Base-by-base conservation (phyloP, 1,140 invertebrate genomes). In the Lordiphosa mommai region DNA sequence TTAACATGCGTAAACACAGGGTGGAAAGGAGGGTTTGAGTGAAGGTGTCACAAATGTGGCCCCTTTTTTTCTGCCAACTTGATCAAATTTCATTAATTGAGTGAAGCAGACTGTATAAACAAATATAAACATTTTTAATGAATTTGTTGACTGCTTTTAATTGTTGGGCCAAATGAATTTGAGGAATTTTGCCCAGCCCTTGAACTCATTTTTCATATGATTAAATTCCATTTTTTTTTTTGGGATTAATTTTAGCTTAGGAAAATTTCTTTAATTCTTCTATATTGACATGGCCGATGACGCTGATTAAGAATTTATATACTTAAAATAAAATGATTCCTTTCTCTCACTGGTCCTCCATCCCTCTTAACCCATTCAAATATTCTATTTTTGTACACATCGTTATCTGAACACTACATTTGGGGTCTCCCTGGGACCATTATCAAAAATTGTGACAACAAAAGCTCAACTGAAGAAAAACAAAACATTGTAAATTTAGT, bases 51-150 rank as follows among this genome's bases (percentile, higher is more conserved):
- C 14, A 52, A 36, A 17, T 10, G 46, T 27, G 36, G 32, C 37
- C 38, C 14, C 34, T 32, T 13, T 60, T 44, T 30, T 50, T 65
- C 52, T 70, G 52, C 61, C 37, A 10, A 61, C 66, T 80, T 76
- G 66, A 80, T 82, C 61, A 80, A 80, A 80, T 63, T 80, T 76
- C 59, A 84, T 80, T 76, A 80, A 82, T 82, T 80, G 66, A 82
- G 66, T 71, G 49, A 56, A 56, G 40, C 72, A 65, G 70, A 55
- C 65, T 56, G 23, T 17, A 67, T 56, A 61, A 80, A 80, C 40
- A 27, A 43, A 41, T 20, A 41, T 23, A 41, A 41, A 9, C 38
- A 41, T 41, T 41, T 17, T 41, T 7, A 43, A 43, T 43, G 10
- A 43, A 43, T 43, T 27, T 12, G 40, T 43, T 43, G 40, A 43